Conservation (phyloP, 2,888 invertebrate species). For the Phorcus lineatus region DNA sequence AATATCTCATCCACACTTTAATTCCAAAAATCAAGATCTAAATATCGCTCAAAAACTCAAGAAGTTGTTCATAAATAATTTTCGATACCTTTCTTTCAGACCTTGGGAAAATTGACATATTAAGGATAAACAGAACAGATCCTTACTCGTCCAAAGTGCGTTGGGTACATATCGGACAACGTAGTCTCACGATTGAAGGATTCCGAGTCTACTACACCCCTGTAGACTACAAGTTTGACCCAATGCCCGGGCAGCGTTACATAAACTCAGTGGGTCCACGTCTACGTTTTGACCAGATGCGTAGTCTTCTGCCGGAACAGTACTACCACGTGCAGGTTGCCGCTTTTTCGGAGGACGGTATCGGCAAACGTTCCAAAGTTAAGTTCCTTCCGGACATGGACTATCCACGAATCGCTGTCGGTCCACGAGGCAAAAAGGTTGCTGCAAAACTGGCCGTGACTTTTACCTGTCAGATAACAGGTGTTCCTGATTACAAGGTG, state of each 20-base stretch:
- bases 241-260: not conserved
- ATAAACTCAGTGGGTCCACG: not conserved
- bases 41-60: too few species aligned
- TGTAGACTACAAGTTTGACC: conserved; percentile 3
- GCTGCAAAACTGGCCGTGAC: conserved; percentile 8
- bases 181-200: not conserved
- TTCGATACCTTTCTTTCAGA: not conserved
- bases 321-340: conserved; percentile 14
- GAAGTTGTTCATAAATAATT: not conserved
- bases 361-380: not conserved
- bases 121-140: not conserved
- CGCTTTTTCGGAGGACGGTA: not conserved
- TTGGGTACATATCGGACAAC: not conserved
- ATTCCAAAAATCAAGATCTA: too few species aligned
- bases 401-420: not conserved
- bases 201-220: conserved; percentile 11
- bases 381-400: not conserved
- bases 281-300: not conserved
- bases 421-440: conserved; percentile 2
- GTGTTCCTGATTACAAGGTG: not conserved
- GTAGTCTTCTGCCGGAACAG: not conserved
- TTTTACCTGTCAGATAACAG: not conserved
- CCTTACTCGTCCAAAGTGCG: conserved; percentile 8
- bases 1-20: too few species aligned
- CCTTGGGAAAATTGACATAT: not conserved